Conservation (phyloP, 2,113 vertebrate species). For the Xiphophorus couchianus region DNA sequence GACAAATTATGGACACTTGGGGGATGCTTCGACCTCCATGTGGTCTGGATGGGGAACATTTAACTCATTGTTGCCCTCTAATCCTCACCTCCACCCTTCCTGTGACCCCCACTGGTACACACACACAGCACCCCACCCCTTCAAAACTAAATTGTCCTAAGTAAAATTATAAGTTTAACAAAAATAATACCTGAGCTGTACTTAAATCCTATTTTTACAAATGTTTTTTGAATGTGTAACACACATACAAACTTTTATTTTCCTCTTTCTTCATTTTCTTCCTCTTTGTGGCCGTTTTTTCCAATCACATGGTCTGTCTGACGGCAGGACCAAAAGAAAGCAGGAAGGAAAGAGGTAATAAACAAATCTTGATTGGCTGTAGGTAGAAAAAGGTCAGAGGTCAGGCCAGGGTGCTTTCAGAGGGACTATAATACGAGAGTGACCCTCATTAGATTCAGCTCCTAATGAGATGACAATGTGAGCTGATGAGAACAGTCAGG, state of each 20-base stretch:
- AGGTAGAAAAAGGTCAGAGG: conserved; percentile 44
- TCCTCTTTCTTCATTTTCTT: not conserved
- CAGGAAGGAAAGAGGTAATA: not conserved
- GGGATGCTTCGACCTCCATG: conserved; percentile 65
- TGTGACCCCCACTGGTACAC: conserved; percentile 42
- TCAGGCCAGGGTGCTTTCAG: conserved; percentile 24
- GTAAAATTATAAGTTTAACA: not conserved
- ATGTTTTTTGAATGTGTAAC: not conserved
- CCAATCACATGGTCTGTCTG: not conserved
- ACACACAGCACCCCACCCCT: not conserved
- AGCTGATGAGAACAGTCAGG: conserved; percentile 55
- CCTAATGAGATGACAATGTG: conserved; percentile 53
- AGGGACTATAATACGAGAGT: conserved; percentile 55
- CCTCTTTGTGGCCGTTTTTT: not conserved
- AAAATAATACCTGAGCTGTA: not conserved
- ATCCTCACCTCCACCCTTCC: conserved; percentile 65
- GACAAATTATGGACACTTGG: conserved; percentile 78
- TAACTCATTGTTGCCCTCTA: conserved; percentile 77
- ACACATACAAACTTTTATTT: not conserved
- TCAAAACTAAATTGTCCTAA: not conserved
- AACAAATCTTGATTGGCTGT: conserved; percentile 7
- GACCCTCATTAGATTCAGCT: conserved; percentile 61
- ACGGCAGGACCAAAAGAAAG: not conserved
- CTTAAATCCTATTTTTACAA: not conserved
- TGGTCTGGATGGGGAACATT: conserved; percentile 71